These are phyloP conservation scores for Aphaenogaster rudis DNA, from an alignment of 1,140 invertebrate species.

Conservation along the genomic window DNA sequence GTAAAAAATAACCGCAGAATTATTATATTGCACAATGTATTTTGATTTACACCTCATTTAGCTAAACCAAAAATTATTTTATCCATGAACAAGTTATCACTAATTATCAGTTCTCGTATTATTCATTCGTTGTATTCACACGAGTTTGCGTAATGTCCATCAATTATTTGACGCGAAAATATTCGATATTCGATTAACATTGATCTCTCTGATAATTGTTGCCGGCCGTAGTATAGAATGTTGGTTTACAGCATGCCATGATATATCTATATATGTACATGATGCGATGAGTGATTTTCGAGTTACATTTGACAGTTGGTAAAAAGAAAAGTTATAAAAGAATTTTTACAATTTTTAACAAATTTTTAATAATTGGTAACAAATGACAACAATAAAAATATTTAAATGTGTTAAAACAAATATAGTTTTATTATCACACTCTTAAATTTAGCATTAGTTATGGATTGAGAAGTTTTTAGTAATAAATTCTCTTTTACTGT, in stretches of 20 bases:
- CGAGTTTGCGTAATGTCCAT: not conserved
- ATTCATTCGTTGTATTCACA: not conserved
- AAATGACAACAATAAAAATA: not conserved
- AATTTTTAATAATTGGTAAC: not conserved
- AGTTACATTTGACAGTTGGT: not conserved
- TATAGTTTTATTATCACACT: no score
- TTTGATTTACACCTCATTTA: not conserved
- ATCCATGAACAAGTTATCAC: not conserved
- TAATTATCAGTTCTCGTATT: conserved; percentile 29
- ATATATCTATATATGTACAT: no score
- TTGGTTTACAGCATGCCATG: not conserved
- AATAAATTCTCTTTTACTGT: not conserved
- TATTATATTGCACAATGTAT: not conserved
- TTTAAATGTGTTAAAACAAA: no score
- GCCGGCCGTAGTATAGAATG: not conserved
- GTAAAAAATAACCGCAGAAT: not conserved
- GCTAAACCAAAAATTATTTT: conserved; percentile 20
- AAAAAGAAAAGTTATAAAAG: not conserved
- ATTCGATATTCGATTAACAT: conserved; percentile 6
- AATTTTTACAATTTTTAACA: not conserved
- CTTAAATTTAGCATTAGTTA: not conserved
- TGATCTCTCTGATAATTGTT: conserved; percentile 11
- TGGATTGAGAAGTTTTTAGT: not conserved
- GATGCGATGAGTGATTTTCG: no score
- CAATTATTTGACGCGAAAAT: conserved; percentile 15